These are phyloP conservation scores for Pelecanoides urinatrix DNA, from an alignment of 2,113 vertebrate genomes.

Conservation along the genomic window DNA sequence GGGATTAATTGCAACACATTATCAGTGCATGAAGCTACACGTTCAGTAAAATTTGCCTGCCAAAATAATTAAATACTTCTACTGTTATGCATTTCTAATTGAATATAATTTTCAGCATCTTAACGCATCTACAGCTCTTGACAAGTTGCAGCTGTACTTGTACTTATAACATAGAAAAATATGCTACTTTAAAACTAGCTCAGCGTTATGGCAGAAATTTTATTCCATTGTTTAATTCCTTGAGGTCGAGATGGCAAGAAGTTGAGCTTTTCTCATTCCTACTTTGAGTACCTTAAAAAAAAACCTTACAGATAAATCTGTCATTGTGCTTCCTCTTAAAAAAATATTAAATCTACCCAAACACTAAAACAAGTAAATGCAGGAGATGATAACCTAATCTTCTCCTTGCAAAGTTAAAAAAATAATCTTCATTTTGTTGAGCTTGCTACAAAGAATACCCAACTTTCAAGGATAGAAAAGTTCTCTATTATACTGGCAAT, in stretches of 20 bases:
- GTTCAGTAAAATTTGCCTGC: conserved; percentile 35
- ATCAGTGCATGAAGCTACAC: conserved; percentile 45
- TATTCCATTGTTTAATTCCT: neutral
- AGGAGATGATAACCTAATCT: neutral
- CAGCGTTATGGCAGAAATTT: neutral
- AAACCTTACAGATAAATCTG: neutral
- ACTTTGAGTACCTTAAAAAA: neutral
- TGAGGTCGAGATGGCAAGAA: neutral
- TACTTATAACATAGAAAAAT: neutral
- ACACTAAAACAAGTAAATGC: neutral
- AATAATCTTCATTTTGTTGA: neutral
- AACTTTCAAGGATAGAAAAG: neutral
- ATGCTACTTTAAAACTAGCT: neutral
- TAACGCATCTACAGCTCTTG: conserved; percentile 14
- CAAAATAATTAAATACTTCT: conserved; percentile 47
- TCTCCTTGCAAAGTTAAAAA: neutral
- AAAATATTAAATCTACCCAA: neutral
- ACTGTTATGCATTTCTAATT: conserved; percentile 47
- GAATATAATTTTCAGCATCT: conserved; percentile 41
- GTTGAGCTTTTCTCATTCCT: neutral
- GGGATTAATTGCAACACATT: conserved; percentile 42
- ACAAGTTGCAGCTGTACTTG: conserved; percentile 44
- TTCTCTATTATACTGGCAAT: neutral
- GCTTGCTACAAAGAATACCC: neutral
- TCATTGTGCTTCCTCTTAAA: neutral